phyloP scores from a whole-genome alignment of 2,888 invertebrate species.

The Epinotia brunnichana region DNA sequence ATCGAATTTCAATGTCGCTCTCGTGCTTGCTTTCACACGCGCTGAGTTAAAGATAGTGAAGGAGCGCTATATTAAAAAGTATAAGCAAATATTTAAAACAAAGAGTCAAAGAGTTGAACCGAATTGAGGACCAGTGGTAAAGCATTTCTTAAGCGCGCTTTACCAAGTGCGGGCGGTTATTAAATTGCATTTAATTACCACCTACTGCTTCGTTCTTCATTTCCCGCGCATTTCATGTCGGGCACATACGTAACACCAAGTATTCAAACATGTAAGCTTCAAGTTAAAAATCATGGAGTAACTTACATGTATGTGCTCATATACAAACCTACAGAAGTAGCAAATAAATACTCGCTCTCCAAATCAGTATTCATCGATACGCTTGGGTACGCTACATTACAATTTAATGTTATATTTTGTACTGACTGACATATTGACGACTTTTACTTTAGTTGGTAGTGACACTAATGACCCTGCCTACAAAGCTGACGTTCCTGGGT shows the following conservation, averaged over 20 bases:
- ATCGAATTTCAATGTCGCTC: neutral
- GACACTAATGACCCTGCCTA: too few relatives aligned
- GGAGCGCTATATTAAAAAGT: too few relatives aligned
- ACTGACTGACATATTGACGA: too few relatives aligned
- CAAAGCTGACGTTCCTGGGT: too few relatives aligned
- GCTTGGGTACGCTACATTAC: too few relatives aligned
- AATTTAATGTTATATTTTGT: too few relatives aligned
- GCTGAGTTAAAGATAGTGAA: too few relatives aligned
- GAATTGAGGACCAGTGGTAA: neutral
- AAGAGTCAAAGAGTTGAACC: neutral
- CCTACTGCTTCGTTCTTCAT: neutral
- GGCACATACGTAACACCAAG: conserved; percentile 3
- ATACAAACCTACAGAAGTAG: neutral
- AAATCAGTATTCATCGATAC: too few relatives aligned
- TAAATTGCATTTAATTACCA: conserved; percentile 14
- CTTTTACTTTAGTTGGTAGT: too few relatives aligned
- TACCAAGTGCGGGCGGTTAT: neutral
- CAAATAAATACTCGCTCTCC: too few relatives aligned
- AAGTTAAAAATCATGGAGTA: neutral
- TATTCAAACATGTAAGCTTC: conserved; percentile 1
- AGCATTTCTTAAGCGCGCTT: neutral
- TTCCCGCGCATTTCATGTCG: neutral
- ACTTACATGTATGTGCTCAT: neutral
- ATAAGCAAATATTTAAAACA: too few relatives aligned
- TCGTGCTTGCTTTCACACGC: too few relatives aligned